Evolutionary conservation across 1,140 invertebrate species (phyloP), one percentile per base, ranked within the genome.

Genomic region (Lasioglossum baleicum): DNA sequence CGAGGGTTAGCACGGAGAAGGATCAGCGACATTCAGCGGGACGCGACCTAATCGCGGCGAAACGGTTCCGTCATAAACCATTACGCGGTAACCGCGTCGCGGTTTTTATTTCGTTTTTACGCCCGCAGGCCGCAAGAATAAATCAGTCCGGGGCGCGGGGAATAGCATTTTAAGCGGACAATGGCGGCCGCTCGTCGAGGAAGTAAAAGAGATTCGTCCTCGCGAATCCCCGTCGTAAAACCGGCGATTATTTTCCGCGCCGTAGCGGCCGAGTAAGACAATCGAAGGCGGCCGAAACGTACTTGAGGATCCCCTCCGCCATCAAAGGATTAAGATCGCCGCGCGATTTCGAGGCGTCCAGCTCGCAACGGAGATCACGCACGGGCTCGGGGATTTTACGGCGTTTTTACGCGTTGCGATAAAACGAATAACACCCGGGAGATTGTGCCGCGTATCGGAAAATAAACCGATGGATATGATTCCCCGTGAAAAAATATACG

Each of bases 81-180:
- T 66, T 35, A 35, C 8, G 20, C 40, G 40, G 15, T 44, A 42
- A 35, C 20, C 42, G 15, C 3, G 20, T 44, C 40, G 40, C 22
- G 44, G 7, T 44, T 66, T 66, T 66, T 66, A 66, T 44, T 42
- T 44, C 64, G 20, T 42, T 78, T 53, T 75, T 75, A 75, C 65
- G 10, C 61, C 15, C 8, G 13, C 44, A 11, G 20, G 7, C 13
- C 0, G 4, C 13, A 20, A 13, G 40, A 51, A 80, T 74, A 80
- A 80, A 73, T 66, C 58, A 42, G 60, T 22, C 20, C 42, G 11
- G 51, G n/a, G 20, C 15, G n/a, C 35, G n/a, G 51, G n/a, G 26
- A 74, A 74, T 35, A 35, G 35, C 68, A 51, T 80, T 80, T 64
- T 66, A 74, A 74, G 53, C 42, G 70, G 26, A 73, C 69, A 72